Percentiles rank a stretch among this genome's conserved stretches.
These are phyloP conservation scores for Gymnodraco acuticeps DNA, from an alignment of 2,797 vertebrate genomes.

Conservation along the genomic window DNA sequence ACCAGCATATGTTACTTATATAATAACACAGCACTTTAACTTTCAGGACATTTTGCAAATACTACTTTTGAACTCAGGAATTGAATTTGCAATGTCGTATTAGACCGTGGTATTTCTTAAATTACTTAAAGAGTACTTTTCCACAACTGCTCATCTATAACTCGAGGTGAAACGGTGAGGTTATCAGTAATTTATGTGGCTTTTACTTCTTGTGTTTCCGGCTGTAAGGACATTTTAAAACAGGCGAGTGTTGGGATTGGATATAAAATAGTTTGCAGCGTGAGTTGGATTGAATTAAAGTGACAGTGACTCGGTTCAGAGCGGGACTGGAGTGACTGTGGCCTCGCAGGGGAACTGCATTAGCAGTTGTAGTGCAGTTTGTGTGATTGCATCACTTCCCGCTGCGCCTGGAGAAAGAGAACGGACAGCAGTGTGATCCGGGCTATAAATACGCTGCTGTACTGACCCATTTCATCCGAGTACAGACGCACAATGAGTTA, in stretches of 20 bases:
- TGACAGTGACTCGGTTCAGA: conserved; percentile 27
- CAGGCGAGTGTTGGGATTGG: neutral
- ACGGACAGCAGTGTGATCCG: conserved; percentile 27
- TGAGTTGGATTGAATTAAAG: conserved; percentile 8
- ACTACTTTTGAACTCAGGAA: too few species aligned
- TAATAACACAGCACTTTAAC: too few species aligned
- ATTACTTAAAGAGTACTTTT: too few species aligned
- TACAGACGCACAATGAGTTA: conserved; percentile 31
- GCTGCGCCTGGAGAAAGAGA: conserved; percentile 41
- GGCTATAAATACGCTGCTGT: conserved; percentile 59
- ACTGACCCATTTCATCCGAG: conserved; percentile 55
- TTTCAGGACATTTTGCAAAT: too few species aligned
- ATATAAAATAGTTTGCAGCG: neutral
- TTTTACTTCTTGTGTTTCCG: neutral
- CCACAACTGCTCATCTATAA: too few species aligned
- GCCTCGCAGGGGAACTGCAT: conserved; percentile 29
- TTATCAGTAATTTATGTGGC: conserved; percentile 17
- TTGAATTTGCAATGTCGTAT: too few species aligned
- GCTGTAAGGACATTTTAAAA: neutral
- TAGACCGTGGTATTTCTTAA: too few species aligned
- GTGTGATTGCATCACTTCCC: conserved; percentile 52
- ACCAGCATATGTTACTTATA: too few species aligned
- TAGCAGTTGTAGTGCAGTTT: conserved; percentile 47
- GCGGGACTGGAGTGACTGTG: conserved; percentile 46
- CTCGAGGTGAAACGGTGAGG: neutral